Conservation (phyloP, 2,113 vertebrate species). For the Falco punctatus region DNA sequence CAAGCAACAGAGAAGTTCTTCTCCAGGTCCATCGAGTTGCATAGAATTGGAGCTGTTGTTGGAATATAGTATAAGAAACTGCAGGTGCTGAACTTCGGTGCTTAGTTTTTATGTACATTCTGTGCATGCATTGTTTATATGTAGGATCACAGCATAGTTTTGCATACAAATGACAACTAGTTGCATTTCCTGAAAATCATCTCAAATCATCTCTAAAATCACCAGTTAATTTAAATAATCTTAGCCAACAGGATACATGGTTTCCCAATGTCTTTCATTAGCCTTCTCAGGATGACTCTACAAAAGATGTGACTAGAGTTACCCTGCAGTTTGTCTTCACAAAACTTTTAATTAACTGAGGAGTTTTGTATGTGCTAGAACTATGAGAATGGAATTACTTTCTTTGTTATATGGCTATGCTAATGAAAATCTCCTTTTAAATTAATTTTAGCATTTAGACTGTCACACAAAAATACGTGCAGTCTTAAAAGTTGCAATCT, state of each 20-base stretch:
- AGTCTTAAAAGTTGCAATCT: neutral
- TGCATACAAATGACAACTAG: neutral
- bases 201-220: neutral
- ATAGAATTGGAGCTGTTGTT: neutral
- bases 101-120: neutral
- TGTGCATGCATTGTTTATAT: neutral
- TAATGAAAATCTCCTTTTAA: neutral
- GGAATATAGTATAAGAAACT: neutral
- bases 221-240: neutral
- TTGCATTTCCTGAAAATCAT: neutral
- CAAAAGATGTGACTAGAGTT: neutral
- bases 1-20: neutral
- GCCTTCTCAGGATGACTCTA: neutral
- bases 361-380: neutral
- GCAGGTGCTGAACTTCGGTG: neutral
- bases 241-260: neutral
- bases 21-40: neutral
- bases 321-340: neutral
- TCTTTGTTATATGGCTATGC: neutral
- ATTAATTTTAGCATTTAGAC: neutral
- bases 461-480: neutral
- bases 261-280: neutral
- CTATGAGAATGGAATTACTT: neutral
- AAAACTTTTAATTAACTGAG: neutral
- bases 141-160: neutral